Evolutionary conservation across 2,797 vertebrate genomes (phyloP), one percentile per base, ranked within the genome.

Genomic region (Lagothrix lagotricha): DNA sequence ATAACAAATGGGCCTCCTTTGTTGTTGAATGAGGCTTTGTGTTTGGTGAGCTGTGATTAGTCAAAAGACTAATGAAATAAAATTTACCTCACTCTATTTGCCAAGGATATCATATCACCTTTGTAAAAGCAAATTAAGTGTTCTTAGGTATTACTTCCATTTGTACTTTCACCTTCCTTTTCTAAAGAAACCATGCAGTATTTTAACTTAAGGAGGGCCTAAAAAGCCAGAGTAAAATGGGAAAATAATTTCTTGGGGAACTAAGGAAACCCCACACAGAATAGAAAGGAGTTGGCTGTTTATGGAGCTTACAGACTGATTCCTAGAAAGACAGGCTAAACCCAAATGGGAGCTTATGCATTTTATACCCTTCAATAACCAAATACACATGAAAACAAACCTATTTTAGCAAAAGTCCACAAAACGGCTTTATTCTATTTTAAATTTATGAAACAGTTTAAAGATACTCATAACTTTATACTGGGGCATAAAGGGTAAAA

Each of bases 371-470:
- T 85, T 90, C 75, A 48, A 33, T 73, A 58, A 87, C 46, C 44
- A 94, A 93, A 88, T 67, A 73, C 10, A 11, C 46, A 57, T 93
- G 36, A 80, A 96, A 92, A 86, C 48, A 93, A 85, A 76, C 90
- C 30, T 75, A 8, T 85, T 57, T 94, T 90, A 92, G 41, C 58
- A 83, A 44, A 52, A 75, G n/a, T 87, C 11, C 75, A 79, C 26
- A 85, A 41, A 96, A 84, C 36, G 30, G 12, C 58, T 87, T 50
- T 20, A 48, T 76, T 7, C 8, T 33, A 93, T 64, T 95, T 88
- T 84, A 88, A 92, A 90, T 67, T 73, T 94, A 24, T 44, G 22
- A 11, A 82, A 94, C 12, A 58, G 19, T 46, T 83, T 90, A 83
- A 79, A 88, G 24, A 89, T 77, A n/a, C 8, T 75, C 24, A 72